Conservation (phyloP, 2,888 invertebrate genomes). For the Clitarchus hookeri region DNA sequence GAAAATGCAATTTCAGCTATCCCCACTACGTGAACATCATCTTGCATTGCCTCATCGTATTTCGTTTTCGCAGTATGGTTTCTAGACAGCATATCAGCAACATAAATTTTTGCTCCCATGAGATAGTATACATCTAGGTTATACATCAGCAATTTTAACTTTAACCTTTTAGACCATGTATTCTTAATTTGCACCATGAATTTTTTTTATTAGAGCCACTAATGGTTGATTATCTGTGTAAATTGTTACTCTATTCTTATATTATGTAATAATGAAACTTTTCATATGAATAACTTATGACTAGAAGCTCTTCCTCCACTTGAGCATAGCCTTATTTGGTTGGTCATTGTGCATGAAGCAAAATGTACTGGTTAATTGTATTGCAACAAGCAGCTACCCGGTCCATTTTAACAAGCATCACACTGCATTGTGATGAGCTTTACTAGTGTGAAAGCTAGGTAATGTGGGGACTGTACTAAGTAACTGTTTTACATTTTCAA, state of each 20-base stretch:
- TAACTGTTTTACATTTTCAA: background rate
- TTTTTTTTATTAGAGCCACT: background rate
- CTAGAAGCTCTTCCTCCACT: background rate
- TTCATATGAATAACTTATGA: background rate
- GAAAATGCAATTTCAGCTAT: background rate
- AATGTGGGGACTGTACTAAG: background rate
- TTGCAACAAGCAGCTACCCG: conserved; percentile 6
- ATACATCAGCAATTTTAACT: background rate
- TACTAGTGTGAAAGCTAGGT: background rate
- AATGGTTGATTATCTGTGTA: conserved; percentile 5
- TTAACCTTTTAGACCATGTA: background rate
- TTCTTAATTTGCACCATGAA: background rate
- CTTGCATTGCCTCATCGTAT: background rate
- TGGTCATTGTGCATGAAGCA: background rate
- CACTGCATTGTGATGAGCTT: background rate
- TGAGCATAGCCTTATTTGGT: background rate
- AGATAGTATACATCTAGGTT: background rate
- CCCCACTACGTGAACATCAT: background rate
- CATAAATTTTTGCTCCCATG: background rate
- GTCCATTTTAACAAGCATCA: background rate
- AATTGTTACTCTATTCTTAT: background rate
- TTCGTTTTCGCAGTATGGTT: background rate
- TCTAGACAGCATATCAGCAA: background rate
- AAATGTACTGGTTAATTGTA: background rate
- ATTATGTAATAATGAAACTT: conserved; percentile 15